Base-by-base conservation (phyloP, 2,888 invertebrate genomes). In the Ryuthela nishihirai region DNA sequence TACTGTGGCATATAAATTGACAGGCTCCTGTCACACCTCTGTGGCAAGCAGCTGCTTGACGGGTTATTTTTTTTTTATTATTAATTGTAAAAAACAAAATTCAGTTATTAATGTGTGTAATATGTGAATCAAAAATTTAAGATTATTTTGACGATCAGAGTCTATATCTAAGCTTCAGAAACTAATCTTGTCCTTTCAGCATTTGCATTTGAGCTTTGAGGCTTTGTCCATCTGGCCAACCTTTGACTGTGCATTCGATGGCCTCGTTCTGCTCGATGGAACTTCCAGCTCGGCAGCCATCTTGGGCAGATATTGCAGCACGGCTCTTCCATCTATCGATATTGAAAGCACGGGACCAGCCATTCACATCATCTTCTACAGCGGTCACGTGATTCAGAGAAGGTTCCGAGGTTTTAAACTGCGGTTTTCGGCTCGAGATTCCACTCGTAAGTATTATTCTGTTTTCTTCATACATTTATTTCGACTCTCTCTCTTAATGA, bases 181-280 rank as follows among this genome's bases (percentile, higher is more conserved):
- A n/a, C n/a, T n/a, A n/a, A n/a, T n/a, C n/a, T 49, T 21, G 36
- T 17, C 12, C 36, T 24, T 35, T 21, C 20, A 56, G 56, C 26
- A 29, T 23, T 10, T 58, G 4, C 36, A n/a, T n/a, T 20, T 58
- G 10, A 23, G 41, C 20, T 52, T 58, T 38, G 17, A 45, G 15
- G 17, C 43, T 1, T 23, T 60, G 26, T 54, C 54, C 9, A 41
- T 60, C 7, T 50, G 50, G 50, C 50, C 49, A 18, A 32, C 60
- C n/a, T 54, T 47, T 12, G 38, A 54, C n/a, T 60, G 60, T 21
- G 18, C 49, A 7, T 36, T 60, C 17, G 60, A 60, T 29, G 60
- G 54, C 3, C 9, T 60, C 2, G 18, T 54, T 10, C n/a, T 60
- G 5, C 54, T 54, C 29, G 60, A 60, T 34, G 60, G 60, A 9